A percentile compares a stretch with the other conserved stretches of the same genome.
Evolutionary conservation across 2,888 invertebrate species (phyloP).

Genomic region (Nephrotoma flavescens): DNA sequence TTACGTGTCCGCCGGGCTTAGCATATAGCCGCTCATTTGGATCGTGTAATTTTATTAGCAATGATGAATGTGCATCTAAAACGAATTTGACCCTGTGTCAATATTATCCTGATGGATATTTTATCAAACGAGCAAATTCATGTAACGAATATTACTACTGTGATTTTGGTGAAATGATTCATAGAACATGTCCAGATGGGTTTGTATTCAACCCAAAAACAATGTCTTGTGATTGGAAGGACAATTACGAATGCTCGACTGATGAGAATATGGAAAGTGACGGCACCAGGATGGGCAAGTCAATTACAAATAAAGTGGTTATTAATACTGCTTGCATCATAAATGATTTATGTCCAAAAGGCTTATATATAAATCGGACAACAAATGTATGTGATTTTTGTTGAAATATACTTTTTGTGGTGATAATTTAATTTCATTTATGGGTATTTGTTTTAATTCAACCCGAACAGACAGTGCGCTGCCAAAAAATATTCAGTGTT

Average conservation of each 20-base stretch:
- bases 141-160: not conserved
- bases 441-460: not conserved
- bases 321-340: not conserved
- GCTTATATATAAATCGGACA: not conserved
- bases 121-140: not conserved
- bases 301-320: not conserved
- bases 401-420: not conserved
- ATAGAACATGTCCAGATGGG: not conserved
- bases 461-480: too few relatives aligned
- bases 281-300: not conserved
- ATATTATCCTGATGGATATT: not conserved
- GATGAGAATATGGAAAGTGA: not conserved
- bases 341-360: not conserved
- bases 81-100: not conserved
- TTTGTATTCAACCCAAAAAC: not conserved
- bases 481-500: too few relatives aligned
- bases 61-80: not conserved
- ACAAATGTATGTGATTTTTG: not conserved
- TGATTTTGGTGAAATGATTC: not conserved
- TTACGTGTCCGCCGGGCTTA: not conserved
- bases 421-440: too few relatives aligned
- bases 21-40: not conserved
- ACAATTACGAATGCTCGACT: not conserved
- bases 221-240: not conserved
- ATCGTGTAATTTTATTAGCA: not conserved